A percentile compares a stretch with the other conserved stretches of the same genome.
Conservation (phyloP, 1,140 invertebrate genomes). For the Radopholus similis region DNA sequence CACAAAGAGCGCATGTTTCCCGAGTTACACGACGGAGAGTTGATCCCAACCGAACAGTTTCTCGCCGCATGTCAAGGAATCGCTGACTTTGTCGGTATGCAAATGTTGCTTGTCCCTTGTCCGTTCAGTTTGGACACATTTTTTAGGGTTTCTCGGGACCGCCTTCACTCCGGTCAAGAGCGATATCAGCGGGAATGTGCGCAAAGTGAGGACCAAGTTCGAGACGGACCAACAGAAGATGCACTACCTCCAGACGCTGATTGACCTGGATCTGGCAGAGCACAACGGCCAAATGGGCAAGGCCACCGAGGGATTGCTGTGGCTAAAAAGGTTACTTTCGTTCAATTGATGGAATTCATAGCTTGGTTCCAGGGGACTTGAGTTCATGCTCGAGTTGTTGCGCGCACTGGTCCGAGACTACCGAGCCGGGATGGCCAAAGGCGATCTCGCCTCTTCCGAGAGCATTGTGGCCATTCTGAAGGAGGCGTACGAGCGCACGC, state of each 20-base stretch:
- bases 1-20: slow-evolving; percentile 40
- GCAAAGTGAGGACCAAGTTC: slow-evolving; percentile 37
- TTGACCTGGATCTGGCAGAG: slow-evolving; percentile 37
- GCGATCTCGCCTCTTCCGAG: slow-evolving; percentile 22
- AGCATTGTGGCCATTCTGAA: slow-evolving; percentile 22
- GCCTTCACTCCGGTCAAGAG: slow-evolving; percentile 47
- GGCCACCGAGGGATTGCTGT: slow-evolving; percentile 43
- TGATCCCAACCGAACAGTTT: slow-evolving; percentile 45
- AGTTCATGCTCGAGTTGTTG: slow-evolving; percentile 45
- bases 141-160: slow-evolving; percentile 41
- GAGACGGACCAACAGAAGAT: slow-evolving; percentile 26
- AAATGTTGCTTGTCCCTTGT: background rate
- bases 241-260: slow-evolving; percentile 30
- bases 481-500: slow-evolving; percentile 36
- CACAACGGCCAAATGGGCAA: slow-evolving; percentile 37
- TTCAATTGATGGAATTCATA: background rate
- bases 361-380: slow-evolving; percentile 29
- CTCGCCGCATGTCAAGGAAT: slow-evolving; percentile 44
- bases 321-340: slow-evolving; percentile 38
- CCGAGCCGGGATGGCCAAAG: background rate
- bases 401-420: slow-evolving; percentile 36
- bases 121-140: background rate
- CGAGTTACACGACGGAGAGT: slow-evolving; percentile 11
- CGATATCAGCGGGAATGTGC: slow-evolving; percentile 44
- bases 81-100: slow-evolving; percentile 47